phyloP scores from a whole-genome alignment of 2,797 vertebrate species.

The Thripadectes ignobilis region DNA sequence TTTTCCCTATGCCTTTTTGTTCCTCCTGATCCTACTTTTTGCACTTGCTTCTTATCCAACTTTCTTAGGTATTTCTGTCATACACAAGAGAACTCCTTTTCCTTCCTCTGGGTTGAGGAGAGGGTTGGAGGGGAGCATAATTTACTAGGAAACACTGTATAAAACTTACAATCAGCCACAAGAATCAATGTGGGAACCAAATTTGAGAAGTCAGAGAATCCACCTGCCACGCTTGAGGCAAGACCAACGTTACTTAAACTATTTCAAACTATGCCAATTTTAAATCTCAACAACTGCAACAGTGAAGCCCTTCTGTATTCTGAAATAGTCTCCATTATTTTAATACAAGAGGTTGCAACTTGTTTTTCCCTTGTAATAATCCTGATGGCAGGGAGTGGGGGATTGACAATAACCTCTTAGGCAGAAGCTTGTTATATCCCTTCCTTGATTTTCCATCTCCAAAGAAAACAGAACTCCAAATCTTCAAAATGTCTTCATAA shows the following conservation, averaged over 20 bases:
- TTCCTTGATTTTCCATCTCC: background rate
- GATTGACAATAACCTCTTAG: background rate
- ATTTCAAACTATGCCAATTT: background rate
- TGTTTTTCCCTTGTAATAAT: background rate
- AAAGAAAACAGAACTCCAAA: constrained; percentile 1
- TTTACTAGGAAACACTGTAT: background rate
- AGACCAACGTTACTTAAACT: background rate
- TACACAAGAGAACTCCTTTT: background rate
- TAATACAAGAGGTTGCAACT: background rate
- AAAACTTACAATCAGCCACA: background rate
- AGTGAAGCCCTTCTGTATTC: background rate
- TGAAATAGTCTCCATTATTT: background rate
- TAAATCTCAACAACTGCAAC: background rate
- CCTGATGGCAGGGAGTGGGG: background rate
- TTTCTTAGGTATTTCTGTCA: background rate
- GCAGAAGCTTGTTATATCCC: background rate
- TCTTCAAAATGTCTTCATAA: background rate
- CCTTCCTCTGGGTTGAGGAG: background rate
- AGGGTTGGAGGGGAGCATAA: background rate
- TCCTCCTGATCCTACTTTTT: background rate
- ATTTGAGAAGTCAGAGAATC: background rate
- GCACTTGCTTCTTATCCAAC: background rate
- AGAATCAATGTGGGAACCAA: background rate
- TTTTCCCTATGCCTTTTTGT: background rate
- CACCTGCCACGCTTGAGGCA: background rate